Evolutionary conservation across 2,797 vertebrate species (phyloP), one percentile per base, ranked within the genome.

Genomic region (Brotula barbata): DNA sequence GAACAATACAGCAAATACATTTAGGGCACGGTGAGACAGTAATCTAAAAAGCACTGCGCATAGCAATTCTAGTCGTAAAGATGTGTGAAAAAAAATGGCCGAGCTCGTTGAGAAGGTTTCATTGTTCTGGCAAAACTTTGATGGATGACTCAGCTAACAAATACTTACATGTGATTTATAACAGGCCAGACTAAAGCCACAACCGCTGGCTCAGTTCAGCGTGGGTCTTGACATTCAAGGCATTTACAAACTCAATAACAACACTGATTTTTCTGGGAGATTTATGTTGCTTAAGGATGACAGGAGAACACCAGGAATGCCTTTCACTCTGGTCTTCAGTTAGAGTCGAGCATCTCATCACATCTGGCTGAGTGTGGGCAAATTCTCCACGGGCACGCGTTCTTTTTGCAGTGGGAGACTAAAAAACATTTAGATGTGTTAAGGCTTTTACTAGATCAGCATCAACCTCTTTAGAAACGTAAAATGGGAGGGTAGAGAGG

Each of bases 401-500:
- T 34, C 20, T 46, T 20, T 33, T 55, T 52, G 41, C 2, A 19
- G 50, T 73, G 42, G 12, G 55, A 53, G 39, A 56, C 7, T 22
- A 41, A 73, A 71, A 61, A 37, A 36, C 39, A 48, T 48, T 56
- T 23, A 36, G n/a, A 68, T 73, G 37, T 34, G 28, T 58, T 69
- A 71, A 72, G 16, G 49, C 50, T 58, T 33, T 55, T 39, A 70
- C 28, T 19, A 69, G 45, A 62, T 58, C 52, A 52, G 50, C 39
- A 68, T 59, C 63, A 44, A 28, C 54, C 20, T 43, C 63, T 64
- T 67, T 36, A 70, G 44, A 71, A 64, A 72, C 70, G 19, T 49
- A 36, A 64, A 64, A 64, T 41, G 21, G 45, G 13, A 45, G 19
- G 20, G 13, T 19, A 17, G 50, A 40, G 33, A 49, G 43, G 39